Evolutionary conservation across 2,888 invertebrate genomes (phyloP).

Genomic region (Chydorus sphaericus): DNA sequence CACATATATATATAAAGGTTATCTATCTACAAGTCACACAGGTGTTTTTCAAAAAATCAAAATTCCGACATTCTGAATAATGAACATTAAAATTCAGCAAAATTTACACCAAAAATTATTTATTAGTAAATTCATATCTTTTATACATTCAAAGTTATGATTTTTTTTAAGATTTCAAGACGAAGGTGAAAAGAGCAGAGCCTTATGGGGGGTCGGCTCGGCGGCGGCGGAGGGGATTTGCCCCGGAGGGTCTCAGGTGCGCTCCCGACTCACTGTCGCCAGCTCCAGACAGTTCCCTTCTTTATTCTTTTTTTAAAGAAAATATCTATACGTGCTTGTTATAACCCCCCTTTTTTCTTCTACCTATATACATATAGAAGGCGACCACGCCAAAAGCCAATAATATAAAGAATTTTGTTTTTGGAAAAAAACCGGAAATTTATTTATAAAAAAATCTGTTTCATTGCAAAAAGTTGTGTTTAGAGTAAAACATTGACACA

Average conservation of each 20-base stretch:
- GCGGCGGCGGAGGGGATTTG: neutral
- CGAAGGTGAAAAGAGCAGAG: neutral
- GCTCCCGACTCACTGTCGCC: conserved; percentile 3
- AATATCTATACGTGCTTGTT: neutral
- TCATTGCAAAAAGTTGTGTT: neutral
- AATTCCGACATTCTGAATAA: no score
- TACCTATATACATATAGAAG: neutral
- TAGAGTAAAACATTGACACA: neutral
- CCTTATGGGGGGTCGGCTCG: neutral
- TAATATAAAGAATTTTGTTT: neutral
- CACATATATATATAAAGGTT: no score
- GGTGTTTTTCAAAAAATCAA: no score
- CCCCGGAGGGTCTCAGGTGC: neutral
- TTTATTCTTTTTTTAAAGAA: neutral
- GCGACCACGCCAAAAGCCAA: neutral
- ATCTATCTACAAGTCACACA: no score
- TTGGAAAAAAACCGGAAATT: neutral
- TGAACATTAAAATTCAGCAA: no score
- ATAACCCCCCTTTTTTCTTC: neutral
- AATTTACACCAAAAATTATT: no score
- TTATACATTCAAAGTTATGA: no score
- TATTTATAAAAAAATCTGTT: no score
- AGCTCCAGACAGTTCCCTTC: neutral
- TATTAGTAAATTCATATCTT: no score
- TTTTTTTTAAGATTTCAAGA: neutral